Evolutionary conservation across 1,140 invertebrate genomes (phyloP).

Genomic region (Drosophila aff.): DNA sequence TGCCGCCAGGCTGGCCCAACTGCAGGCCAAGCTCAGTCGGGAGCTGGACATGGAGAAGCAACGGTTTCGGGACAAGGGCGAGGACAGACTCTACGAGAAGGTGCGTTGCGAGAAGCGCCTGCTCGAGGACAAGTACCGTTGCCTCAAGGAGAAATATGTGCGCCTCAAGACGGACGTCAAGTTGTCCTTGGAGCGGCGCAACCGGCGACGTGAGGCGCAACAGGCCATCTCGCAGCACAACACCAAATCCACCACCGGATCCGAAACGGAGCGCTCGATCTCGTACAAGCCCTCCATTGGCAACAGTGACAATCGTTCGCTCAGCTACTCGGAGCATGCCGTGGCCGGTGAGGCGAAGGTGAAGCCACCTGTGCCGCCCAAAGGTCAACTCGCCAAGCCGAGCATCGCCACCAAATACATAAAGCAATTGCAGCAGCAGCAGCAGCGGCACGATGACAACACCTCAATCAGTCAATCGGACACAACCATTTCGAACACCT

Average conservation of each 20-base stretch:
- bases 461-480: constrained; percentile 83
- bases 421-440: constrained; percentile 72
- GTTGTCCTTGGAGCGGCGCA: constrained; percentile 87
- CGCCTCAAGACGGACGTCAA: constrained; percentile 92
- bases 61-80: constrained; percentile 81
- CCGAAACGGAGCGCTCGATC: constrained; percentile 91
- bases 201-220: constrained; percentile 87
- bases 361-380: constrained; percentile 72
- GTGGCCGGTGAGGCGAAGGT: constrained; percentile 28
- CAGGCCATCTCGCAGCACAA: constrained; percentile 81
- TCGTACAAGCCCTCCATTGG: constrained; percentile 87
- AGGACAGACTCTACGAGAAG: constrained; percentile 88
- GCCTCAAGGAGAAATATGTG: constrained; percentile 92
- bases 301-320: constrained; percentile 78
- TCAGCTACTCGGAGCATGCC: constrained; percentile 72
- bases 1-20: constrained; percentile 87
- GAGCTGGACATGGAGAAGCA: constrained; percentile 87
- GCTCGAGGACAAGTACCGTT: constrained; percentile 91
- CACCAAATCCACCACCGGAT: constrained; percentile 88
- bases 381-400: constrained; percentile 63
- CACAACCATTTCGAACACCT: constrained; percentile 82
- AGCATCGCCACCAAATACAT: constrained; percentile 76
- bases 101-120: constrained; percentile 90
- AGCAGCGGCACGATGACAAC: constrained; percentile 78
- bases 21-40: constrained; percentile 87